phyloP scores from a whole-genome alignment of 2,113 vertebrate species.

The Chascanopsetta lugubris region DNA sequence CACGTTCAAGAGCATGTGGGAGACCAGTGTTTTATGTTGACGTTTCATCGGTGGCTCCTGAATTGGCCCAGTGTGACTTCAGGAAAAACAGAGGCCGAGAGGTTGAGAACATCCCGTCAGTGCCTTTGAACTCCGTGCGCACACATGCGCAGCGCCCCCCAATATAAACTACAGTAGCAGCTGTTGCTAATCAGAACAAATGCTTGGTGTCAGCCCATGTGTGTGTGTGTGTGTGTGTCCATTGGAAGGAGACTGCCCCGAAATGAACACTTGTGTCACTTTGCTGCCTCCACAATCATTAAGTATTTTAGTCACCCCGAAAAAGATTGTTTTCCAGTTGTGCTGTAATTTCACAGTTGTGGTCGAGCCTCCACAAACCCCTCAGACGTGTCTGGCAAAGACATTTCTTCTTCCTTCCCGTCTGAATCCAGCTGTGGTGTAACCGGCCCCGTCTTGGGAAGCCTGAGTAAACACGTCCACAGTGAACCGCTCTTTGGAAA shows the following conservation, averaged over 20 bases:
- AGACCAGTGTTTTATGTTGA: conserved; percentile 46
- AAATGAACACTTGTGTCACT: conserved; percentile 2
- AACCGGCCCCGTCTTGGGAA: conserved; percentile 77
- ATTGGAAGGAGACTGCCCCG: not conserved
- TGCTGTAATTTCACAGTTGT: conserved; percentile 49
- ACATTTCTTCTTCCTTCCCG: conserved; percentile 43
- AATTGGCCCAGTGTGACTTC: conserved; percentile 62
- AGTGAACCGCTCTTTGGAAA: conserved; percentile 91
- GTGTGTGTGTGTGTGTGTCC: conserved; percentile 22
- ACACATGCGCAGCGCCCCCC: conserved; percentile 33
- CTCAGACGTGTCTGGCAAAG: conserved; percentile 48
- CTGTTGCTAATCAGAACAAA: conserved; percentile 78
- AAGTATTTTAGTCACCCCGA: conserved; percentile 1
- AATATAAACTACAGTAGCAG: conserved; percentile 72
- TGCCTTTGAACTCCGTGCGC: conserved; percentile 74
- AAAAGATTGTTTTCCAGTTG: conserved; percentile 20
- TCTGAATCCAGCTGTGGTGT: conserved; percentile 43
- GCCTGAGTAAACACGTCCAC: conserved; percentile 90
- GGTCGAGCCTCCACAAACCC: conserved; percentile 36
- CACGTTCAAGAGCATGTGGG: conserved; percentile 31
- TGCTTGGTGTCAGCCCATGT: conserved; percentile 49
- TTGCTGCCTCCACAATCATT: not conserved
- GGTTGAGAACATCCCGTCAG: conserved; percentile 65
- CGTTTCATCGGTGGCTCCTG: conserved; percentile 47
- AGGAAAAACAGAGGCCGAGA: conserved; percentile 60